Percentiles rank a stretch among this genome's conserved stretches.
phyloP scores from a whole-genome alignment of 2,888 invertebrate genomes.

The Apocheima hispidaria region DNA sequence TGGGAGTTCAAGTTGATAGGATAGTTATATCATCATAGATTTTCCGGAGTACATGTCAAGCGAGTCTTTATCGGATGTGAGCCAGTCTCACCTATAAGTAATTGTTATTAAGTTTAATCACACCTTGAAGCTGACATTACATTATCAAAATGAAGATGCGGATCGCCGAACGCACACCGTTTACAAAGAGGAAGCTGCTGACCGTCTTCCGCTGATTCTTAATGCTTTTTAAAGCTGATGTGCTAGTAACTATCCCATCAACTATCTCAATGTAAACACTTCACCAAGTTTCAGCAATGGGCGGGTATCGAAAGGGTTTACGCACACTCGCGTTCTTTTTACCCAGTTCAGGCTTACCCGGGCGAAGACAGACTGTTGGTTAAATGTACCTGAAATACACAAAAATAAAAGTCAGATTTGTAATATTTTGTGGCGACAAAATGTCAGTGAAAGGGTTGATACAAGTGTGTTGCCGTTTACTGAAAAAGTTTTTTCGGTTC shows the following conservation, averaged over 20 bases:
- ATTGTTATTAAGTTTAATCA: no score
- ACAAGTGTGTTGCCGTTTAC: slow-evolving; percentile 2
- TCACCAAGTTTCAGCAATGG: slow-evolving; percentile 4
- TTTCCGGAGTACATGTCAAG: not conserved
- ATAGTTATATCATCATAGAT: not conserved
- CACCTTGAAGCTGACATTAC: no score
- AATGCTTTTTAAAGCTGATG: no score
- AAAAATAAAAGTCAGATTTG: slow-evolving; percentile 33
- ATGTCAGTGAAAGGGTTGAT: slow-evolving; percentile 1
- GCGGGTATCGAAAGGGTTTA: slow-evolving; percentile 35
- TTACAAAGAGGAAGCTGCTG: no score
- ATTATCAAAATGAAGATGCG: no score
- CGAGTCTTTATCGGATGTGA: no score
- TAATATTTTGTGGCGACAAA: slow-evolving; percentile 22
- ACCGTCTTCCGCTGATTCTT: no score
- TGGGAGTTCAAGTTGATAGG: slow-evolving; percentile 1
- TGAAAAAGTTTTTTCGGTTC: not conserved
- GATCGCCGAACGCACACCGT: no score
- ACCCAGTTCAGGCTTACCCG: slow-evolving; percentile 35
- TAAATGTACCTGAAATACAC: slow-evolving; percentile 44
- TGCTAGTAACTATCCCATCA: not conserved
- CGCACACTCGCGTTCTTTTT: slow-evolving; percentile 34
- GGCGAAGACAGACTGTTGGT: slow-evolving; percentile 33
- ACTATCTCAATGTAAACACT: slow-evolving; percentile 6
- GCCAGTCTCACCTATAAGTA: no score